These are phyloP conservation scores for Corella eumyota DNA, from an alignment of 23 tunicate genomes.

Conservation along the genomic window DNA sequence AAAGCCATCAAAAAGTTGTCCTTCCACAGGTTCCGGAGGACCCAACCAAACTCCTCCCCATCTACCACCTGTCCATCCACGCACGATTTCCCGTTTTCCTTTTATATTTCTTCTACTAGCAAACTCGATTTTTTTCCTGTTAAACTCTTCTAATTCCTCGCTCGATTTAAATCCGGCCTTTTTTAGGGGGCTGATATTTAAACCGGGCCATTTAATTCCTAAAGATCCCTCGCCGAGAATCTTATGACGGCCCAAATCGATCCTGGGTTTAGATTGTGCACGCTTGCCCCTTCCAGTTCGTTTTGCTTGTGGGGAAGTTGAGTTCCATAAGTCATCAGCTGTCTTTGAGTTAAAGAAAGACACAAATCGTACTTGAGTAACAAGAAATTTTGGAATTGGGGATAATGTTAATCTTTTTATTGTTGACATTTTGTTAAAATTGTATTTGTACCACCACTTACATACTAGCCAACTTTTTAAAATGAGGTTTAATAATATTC, in stretches of 20 bases:
- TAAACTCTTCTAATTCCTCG: slow-evolving; percentile 36
- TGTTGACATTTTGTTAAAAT: too few species aligned
- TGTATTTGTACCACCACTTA: too few species aligned
- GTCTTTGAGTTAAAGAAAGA: too few species aligned
- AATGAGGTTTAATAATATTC: too few species aligned
- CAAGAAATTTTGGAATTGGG: too few species aligned
- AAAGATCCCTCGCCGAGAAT: slow-evolving; percentile 55
- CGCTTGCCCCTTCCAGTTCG: slow-evolving; percentile 84
- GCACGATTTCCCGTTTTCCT: neutral
- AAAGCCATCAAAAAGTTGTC: slow-evolving; percentile 29
- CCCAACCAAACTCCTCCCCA: slow-evolving; percentile 54
- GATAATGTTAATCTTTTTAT: too few species aligned
- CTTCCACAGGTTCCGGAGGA: slow-evolving; percentile 31
- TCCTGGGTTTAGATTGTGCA: slow-evolving; percentile 19
- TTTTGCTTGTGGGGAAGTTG: slow-evolving; percentile 28
- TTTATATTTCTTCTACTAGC: neutral
- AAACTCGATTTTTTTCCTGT: slow-evolving; percentile 4
- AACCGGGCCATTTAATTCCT: slow-evolving; percentile 79
- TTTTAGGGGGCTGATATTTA: slow-evolving; percentile 11
- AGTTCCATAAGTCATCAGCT: slow-evolving; percentile 31
- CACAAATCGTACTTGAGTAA: too few species aligned
- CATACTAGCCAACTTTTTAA: too few species aligned
- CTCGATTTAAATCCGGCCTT: slow-evolving; percentile 7
- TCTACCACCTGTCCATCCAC: slow-evolving; percentile 89
- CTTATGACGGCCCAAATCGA: slow-evolving; percentile 42